These are phyloP conservation scores for Brenthis hecate DNA, from an alignment of 2,888 invertebrate genomes.

Conservation along the genomic window DNA sequence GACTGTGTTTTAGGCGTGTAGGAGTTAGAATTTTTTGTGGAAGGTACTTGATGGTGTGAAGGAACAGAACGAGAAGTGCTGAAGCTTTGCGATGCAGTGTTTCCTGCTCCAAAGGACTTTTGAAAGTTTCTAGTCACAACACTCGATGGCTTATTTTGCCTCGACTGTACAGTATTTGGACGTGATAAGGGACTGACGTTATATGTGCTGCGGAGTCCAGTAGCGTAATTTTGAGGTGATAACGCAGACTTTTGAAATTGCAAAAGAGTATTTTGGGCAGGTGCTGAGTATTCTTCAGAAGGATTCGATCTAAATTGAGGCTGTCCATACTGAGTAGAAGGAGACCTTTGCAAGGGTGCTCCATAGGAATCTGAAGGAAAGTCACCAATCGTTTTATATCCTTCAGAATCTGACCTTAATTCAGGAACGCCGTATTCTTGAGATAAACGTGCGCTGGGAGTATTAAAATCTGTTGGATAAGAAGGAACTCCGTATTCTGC, in stretches of 20 bases:
- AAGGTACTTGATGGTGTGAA: conserved; percentile 50
- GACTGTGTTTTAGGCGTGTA: conserved; percentile 50
- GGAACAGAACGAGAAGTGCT: conserved; percentile 50
- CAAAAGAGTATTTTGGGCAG: conserved; percentile 43
- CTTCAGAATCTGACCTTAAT: conserved; percentile 40
- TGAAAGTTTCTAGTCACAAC: conserved; percentile 50
- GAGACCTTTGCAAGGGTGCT: conserved; percentile 45
- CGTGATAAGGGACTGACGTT: conserved; percentile 23
- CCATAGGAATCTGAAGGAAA: conserved; percentile 47
- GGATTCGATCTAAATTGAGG: conserved; percentile 53
- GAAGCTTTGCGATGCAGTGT: conserved; percentile 39
- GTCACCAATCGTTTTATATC: conserved; percentile 41
- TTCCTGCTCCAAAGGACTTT: conserved; percentile 41
- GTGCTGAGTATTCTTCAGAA: conserved; percentile 55
- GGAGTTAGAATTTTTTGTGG: conserved; percentile 49
- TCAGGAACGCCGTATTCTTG: conserved; percentile 47
- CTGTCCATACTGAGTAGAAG: conserved; percentile 46
- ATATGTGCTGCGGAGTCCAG: conserved; percentile 28
- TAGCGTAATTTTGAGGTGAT: conserved; percentile 53
- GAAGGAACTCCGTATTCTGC: conserved; percentile 50
- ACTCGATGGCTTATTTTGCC: conserved; percentile 47
- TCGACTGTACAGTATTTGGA: conserved; percentile 50
- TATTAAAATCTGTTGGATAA: conserved; percentile 49
- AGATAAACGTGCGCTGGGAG: conserved; percentile 44
- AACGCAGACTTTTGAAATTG: conserved; percentile 32